A percentile compares a stretch with the other conserved stretches of the same genome.
phyloP scores from a whole-genome alignment of 2,888 invertebrate species.

The Liposcelis brunnea region DNA sequence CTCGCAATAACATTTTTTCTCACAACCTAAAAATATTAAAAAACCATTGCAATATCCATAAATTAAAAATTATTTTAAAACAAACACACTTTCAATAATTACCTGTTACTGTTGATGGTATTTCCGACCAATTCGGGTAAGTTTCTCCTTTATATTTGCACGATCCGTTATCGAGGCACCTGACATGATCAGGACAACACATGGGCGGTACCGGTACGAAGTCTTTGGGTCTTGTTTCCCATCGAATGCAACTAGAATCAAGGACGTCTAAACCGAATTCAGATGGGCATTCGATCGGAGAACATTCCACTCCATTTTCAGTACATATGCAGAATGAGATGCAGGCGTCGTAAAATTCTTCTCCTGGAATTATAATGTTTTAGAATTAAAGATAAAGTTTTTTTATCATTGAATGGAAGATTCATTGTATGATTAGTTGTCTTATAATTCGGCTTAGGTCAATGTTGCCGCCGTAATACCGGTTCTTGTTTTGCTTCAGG shows the following conservation, averaged over 20 bases:
- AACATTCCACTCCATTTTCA: conserved; percentile 52
- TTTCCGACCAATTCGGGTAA: conserved; percentile 62
- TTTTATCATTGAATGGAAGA: too few relatives aligned
- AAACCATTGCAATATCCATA: too few relatives aligned
- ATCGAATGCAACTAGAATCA: conserved; percentile 66
- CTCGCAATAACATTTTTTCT: conserved; percentile 72
- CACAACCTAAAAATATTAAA: conserved; percentile 36
- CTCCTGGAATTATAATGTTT: conserved; percentile 27
- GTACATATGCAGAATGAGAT: conserved; percentile 60
- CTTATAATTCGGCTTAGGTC: too few relatives aligned
- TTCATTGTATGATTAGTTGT: too few relatives aligned
- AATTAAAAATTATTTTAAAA: too few relatives aligned
- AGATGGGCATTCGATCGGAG: conserved; percentile 64
- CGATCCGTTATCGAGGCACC: conserved; percentile 65
- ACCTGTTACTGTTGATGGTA: conserved; percentile 57
- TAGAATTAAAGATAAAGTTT: not conserved
- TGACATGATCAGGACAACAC: conserved; percentile 64
- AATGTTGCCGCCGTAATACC: too few relatives aligned
- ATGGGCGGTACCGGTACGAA: conserved; percentile 53
- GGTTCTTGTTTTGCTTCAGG: too few relatives aligned
- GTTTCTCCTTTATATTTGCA: conserved; percentile 51
- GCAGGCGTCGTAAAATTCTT: conserved; percentile 71
- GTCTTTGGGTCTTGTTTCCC: conserved; percentile 64
- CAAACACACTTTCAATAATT: not conserved
- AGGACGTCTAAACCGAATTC: conserved; percentile 71